phyloP scores from a whole-genome alignment of 2,888 invertebrate species.

The Fragum whitleyi region DNA sequence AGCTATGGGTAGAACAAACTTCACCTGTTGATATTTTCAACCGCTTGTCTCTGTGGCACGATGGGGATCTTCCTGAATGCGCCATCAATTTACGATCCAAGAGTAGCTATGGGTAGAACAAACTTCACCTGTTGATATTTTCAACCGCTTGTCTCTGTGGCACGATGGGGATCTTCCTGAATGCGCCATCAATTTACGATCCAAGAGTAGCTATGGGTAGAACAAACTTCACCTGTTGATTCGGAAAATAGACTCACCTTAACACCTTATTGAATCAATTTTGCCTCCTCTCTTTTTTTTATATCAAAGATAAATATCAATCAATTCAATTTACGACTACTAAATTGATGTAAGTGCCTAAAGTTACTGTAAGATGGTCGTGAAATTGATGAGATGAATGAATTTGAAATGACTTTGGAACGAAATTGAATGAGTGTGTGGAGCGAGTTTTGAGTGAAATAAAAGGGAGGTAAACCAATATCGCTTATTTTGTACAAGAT shows the following conservation, averaged over 20 bases:
- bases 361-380: too few species aligned
- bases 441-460: too few species aligned
- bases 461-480: too few species aligned
- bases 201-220: slow-evolving; percentile 66
- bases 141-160: slow-evolving; percentile 82
- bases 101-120: slow-evolving; percentile 60
- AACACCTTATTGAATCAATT: background rate
- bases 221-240: slow-evolving; percentile 50
- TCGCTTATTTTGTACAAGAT: too few species aligned
- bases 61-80: slow-evolving; percentile 83
- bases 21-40: slow-evolving; percentile 65
- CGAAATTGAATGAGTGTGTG: too few species aligned
- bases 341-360: background rate
- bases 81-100: slow-evolving; percentile 81
- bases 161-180: slow-evolving; percentile 82
- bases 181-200: slow-evolving; percentile 83
- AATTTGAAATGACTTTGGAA: too few species aligned
- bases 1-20: slow-evolving; percentile 58
- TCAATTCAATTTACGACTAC: background rate
- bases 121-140: slow-evolving; percentile 51
- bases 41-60: slow-evolving; percentile 82
- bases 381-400: too few species aligned
- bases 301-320: background rate
- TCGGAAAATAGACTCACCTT: too few species aligned
- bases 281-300: too few species aligned